Conservation (phyloP, 2,113 vertebrate species). For the Solea senegalensis region DNA sequence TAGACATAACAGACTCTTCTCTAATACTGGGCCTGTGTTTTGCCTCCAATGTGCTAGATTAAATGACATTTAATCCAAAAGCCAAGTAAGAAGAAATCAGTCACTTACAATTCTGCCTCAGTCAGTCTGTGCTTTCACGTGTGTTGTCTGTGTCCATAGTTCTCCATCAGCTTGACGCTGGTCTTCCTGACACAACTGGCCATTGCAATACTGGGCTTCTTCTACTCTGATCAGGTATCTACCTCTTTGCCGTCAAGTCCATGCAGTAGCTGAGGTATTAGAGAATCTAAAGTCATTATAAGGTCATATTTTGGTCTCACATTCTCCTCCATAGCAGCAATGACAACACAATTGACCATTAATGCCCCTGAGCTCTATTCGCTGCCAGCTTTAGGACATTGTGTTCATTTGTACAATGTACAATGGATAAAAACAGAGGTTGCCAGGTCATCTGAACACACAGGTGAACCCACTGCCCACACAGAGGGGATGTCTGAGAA, state of each 20-base stretch:
- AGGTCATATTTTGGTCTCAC: conserved; percentile 21
- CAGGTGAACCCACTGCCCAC: not conserved
- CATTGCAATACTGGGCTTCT: conserved; percentile 81
- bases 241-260: not conserved
- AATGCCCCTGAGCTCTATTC: conserved; percentile 7
- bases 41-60: conserved; percentile 1
- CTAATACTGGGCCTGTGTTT: conserved; percentile 6
- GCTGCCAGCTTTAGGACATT: conserved; percentile 19
- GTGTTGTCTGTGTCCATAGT: conserved; percentile 60
- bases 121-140: not conserved
- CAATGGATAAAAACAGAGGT: conserved; percentile 27
- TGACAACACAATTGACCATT: not conserved
- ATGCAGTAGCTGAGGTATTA: not conserved
- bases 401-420: conserved; percentile 31
- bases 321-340: conserved; percentile 8
- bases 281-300: not conserved
- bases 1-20: conserved; percentile 45
- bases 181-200: conserved; percentile 81
- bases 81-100: conserved; percentile 34
- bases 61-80: conserved; percentile 15
- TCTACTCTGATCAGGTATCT: conserved; percentile 82
- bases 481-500: too few relatives aligned
- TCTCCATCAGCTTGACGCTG: conserved; percentile 80
- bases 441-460: conserved; percentile 7
- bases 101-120: not conserved